Percentiles rank a stretch among this genome's conserved stretches.
Conservation (phyloP, 2,888 invertebrate genomes). For the Diogma glabrata region DNA sequence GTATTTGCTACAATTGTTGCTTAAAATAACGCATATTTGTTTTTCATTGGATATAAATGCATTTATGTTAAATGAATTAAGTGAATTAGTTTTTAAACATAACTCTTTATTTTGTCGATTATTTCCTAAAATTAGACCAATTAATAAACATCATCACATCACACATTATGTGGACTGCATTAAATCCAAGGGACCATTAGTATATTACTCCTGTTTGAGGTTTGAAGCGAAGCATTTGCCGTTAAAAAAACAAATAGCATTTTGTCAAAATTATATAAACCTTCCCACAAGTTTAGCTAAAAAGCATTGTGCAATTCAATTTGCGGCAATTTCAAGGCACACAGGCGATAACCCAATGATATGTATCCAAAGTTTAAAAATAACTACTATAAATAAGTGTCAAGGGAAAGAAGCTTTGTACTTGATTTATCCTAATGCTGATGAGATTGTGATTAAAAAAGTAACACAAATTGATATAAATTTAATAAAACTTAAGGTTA, state of each 20-base stretch:
- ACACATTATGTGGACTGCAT: neutral
- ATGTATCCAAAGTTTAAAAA: no score
- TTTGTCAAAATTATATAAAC: neutral
- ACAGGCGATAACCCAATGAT: no score
- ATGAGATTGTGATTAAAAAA: no score
- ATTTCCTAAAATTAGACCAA: neutral
- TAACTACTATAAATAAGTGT: no score
- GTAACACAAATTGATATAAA: no score
- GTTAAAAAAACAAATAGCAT: neutral
- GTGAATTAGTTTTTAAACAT: neutral
- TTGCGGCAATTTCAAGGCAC: no score
- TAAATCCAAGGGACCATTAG: neutral
- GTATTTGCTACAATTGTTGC: neutral
- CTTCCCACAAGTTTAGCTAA: neutral
- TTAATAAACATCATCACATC: conserved; percentile 1
- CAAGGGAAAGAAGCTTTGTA: no score
- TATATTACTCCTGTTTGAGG: neutral
- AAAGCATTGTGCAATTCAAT: neutral
- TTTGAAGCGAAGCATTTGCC: conserved; percentile 1
- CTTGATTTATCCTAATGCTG: no score
- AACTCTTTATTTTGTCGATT: neutral
- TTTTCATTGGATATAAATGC: neutral
- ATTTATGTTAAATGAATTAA: neutral
- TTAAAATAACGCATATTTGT: neutral
- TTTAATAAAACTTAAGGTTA: no score